Base-by-base conservation (phyloP, 2,113 vertebrate genomes). In the Zosterops pallidus region DNA sequence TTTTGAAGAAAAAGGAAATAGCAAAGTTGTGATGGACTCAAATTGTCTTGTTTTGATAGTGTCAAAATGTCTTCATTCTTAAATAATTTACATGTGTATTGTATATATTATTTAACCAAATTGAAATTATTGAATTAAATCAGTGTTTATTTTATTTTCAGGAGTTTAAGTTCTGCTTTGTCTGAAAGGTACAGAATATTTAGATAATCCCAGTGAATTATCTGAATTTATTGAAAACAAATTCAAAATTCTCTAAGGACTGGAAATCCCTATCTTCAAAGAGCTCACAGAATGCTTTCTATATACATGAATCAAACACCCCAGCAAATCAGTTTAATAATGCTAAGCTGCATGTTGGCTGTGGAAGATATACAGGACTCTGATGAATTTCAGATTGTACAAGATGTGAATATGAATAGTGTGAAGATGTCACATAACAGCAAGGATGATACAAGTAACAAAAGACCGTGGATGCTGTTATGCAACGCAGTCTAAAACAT, bases 311-410 rank as follows among this genome's bases (percentile, higher is more conserved):
- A 72, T 62, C 17, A 92, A 96, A 89, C 1, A 8, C 22, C 13
- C 37, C 52, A 37, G 13, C 29, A 91, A 95, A 71, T 49, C 50
- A 47, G 31, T 69, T 95, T 95, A 95, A 72, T 87, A 96, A 96
- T 53, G 35, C 25, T 72, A 59, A 85, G 14, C n/a, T 84, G 24
- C 70, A 42, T 52, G 64, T 90, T 86, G 56, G 12, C 47, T 64
- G 46, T 64, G 46, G 56, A 94, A 93, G 75, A 80, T 57, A 44
- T 7, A 86, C 50, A 83, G 55, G 44, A 94, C 31, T 93, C 39
- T 55, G 67, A 78, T 80, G 68, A 90, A 71, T 93, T 96, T 95
- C 39, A 72, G 82, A 84, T 57, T 83, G 87, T 63, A 80, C 55
- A 86, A 65, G 21, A 78, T 83, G 62, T 86, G 82, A 83, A 88